Evolutionary conservation across 2,113 vertebrate genomes (phyloP), one percentile per base, ranked within the genome.

Genomic region (Bubo bubo): DNA sequence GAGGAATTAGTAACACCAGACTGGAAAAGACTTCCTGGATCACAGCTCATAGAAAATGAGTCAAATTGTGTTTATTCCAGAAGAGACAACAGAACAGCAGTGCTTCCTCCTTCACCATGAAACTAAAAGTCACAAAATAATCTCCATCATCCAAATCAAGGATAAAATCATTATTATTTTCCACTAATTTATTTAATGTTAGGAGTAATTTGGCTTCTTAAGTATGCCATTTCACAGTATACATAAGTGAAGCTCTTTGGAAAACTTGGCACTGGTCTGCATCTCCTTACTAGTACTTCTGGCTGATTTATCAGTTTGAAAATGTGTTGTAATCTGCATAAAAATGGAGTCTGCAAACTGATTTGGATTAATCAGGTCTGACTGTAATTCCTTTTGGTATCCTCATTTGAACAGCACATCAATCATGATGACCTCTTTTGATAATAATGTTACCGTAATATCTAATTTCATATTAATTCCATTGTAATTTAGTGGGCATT

Each of bases 391-490:
- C 56, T 98, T 97, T 95, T 96, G 90, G 93, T 97, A 94, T 94
- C 89, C 93, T 98, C 62, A 88, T 98, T 95, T 98, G 95, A 98
- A 97, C 70, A 93, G 58, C 41, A 73, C 81, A 98, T 98, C 96
- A 96, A 97, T 98, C 98, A 98, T 2, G 2, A 60, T 96, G 98
- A 97, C 95, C 93, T 97, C 97, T 97, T 98, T 93, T 97, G 98
- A 97, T 98, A 98, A 97, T 97, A 96, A 67, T 86, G 70, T 98
- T 97, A 95, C 91, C 10, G 12, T 98, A 98, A 98, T 98, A 98
- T 94, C 95, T 98, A 98, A 98, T 98, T 98, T 97, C 95, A 95
- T 95, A 98, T 98, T 98, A 98, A 97, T 98, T 98, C 94, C 93
- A 75, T 97, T 97, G 96, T 97, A 98, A 98, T 95, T 96, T 98